Percentiles rank a stretch among this genome's conserved stretches.
These are phyloP conservation scores for Rattus norvegicus DNA, from an alignment of 2,113 vertebrate genomes.

Conservation along the genomic window GRCr8 NC_086029.1:26347001-26347500, in stretches of 20 bases:
- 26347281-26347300: constrained; percentile 77
- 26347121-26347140: neutral
- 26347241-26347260: neutral
- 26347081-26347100: neutral
- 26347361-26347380: constrained; percentile 84
- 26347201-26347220: neutral
- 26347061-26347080: neutral
- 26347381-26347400: constrained; percentile 86
- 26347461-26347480: constrained; percentile 86
- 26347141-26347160: neutral
- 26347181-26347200: no score
- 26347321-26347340: constrained; percentile 82
- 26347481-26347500: constrained; percentile 82
- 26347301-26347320: constrained; percentile 76
- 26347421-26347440: constrained; percentile 86
- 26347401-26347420: constrained; percentile 86
- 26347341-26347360: constrained; percentile 86
- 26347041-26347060: neutral
- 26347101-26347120: neutral
- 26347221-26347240: constrained; percentile 7
- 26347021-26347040: no score
- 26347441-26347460: constrained; percentile 82
- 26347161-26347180: neutral
- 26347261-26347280: constrained; percentile 44
- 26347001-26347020: neutral